Evolutionary conservation across 2,113 vertebrate species (phyloP).

Genomic region (mouse (Mus musculus)): GRCm39 chr9:71137001-71137500

Average conservation of each 20-base stretch:
- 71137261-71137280: background rate
- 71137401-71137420: conserved; percentile 90
- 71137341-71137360: conserved; percentile 32
- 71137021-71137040: background rate
- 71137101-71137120: background rate
- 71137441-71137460: conserved; percentile 96
- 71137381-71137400: conserved; percentile 82
- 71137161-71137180: background rate
- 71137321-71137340: conserved; percentile 18
- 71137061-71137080: background rate
- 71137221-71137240: background rate
- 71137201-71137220: background rate
- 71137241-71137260: background rate
- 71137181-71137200: background rate
- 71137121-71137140: background rate
- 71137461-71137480: conserved; percentile 95
- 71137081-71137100: conserved; percentile 15
- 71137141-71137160: background rate
- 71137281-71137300: conserved; percentile 24
- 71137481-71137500: conserved; percentile 98
- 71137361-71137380: background rate
- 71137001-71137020: background rate
- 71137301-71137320: conserved; percentile 27
- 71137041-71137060: conserved; percentile 33
- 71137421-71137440: conserved; percentile 92